phyloP scores from a whole-genome alignment of 2,113 vertebrate genomes.

The Neolamprologus toae region DNA sequence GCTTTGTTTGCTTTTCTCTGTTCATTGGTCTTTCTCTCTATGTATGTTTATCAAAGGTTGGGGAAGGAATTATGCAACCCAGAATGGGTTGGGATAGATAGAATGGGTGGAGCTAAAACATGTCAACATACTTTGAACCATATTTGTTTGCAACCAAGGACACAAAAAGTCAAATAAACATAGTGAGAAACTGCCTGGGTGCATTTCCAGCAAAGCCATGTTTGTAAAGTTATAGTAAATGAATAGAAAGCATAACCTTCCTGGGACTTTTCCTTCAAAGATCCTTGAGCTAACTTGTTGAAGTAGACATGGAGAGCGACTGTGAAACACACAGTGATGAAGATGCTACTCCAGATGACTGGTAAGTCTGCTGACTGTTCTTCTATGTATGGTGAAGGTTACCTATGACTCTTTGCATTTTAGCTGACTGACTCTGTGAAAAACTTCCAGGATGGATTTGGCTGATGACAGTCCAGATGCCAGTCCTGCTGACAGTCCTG shows the following conservation, averaged over 20 bases:
- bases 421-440: not conserved
- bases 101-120: too few species aligned
- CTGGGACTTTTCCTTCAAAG: too few species aligned
- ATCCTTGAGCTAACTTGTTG: not conserved
- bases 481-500: not conserved
- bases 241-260: too few species aligned
- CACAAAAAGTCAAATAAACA: too few species aligned
- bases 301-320: constrained; percentile 66
- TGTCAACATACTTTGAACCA: too few species aligned
- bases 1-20: not conserved
- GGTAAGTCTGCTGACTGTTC: not conserved
- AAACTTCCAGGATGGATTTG: constrained; percentile 80
- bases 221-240: too few species aligned
- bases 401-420: rapidly evolving
- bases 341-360: not conserved
- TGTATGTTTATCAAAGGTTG: not conserved
- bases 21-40: not conserved
- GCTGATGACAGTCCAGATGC: constrained; percentile 66
- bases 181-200: too few species aligned
- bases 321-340: constrained; percentile 40
- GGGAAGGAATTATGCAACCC: not conserved
- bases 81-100: not conserved
- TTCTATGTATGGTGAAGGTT: rapidly evolving
- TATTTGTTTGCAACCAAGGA: too few species aligned
- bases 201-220: too few species aligned